Base-by-base conservation (phyloP, 2,888 invertebrate species). In the Brenthis ino region DNA sequence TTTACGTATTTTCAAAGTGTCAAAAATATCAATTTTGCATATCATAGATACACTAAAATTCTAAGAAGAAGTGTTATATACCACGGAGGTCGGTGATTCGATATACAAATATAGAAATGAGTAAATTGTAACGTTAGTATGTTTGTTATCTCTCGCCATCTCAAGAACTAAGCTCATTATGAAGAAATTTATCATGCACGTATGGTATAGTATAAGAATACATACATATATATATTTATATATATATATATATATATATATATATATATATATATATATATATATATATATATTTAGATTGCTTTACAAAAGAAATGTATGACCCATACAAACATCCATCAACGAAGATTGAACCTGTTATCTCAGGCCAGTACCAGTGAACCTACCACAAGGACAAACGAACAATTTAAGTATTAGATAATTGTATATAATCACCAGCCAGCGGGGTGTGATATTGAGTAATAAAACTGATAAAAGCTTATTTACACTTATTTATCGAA, bases 391-490 rank as follows among this genome's bases (percentile, higher is more conserved):
- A 57, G n/a, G 37, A 4, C 33, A 56, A 37, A 57, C 14, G 3
- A 13, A 16, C 8, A 33, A 57, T 20, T 55, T 57, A 24, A 53
- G 16, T 54, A 12, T 37, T 48, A 53, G 28, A 57, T 54, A 58
- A 58, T 68, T 54, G 12, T n/a, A 12, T 24, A 58, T 68, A 64
- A 68, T 64, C 55, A 68, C 47, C 24, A 51, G 53, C 16, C 68
- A 68, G 68, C 68, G 54, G 64, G 68, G 16, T 43, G 50, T 53
- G 43, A 64, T 64, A 54, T 24, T 53, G 16, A 43, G 48, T 58
- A 68, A 68, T 68, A 68, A 68, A 64, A 24, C 37, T 63, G 37
- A 57, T 43, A 24, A 48, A 67, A 53, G 64, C 24, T 64, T 28
- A 68, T 68, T 58, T 47, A 47, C 33, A 37, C 43, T 68, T 64